Evolutionary conservation across 2,113 vertebrate genomes (phyloP), one percentile per base, ranked within the genome.

Genomic region (Vulpes ferrilata): DNA sequence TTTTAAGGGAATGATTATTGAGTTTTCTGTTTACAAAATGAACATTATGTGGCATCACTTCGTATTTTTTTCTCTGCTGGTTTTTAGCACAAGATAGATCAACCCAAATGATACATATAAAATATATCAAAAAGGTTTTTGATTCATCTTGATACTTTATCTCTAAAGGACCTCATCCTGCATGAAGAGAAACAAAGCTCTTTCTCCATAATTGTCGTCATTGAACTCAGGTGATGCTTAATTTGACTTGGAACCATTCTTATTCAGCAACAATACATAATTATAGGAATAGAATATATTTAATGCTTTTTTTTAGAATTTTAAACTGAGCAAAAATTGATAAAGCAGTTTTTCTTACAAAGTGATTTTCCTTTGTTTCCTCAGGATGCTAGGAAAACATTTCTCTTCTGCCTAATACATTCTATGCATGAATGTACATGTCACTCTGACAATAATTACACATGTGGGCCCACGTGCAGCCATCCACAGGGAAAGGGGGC

Each of bases 331-430:
- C 69, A 89, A 87, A 71, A 83, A 90, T 59, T 71, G 57, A 83
- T 84, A 83, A 76, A 87, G 69, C 25, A 12, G 51, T 64, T 89
- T 74, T 55, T 80, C 57, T 84, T 67, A 20, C 27, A 43, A 67
- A 79, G 30, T 43, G 27, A 83, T 74, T 94, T 91, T 74, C 20
- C 76, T 95, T 98, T 79, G 88, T 97, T 96, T 93, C 78, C 79
- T 65, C 48, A 13, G 87, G 59, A 71, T 11, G 22, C 74, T 80
- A 32, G 32, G 62, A 85, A 81, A 55, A 74, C 59, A 30, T 79
- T 82, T 92, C 74, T 88, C 51, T 86, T 71, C 78, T 86, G 19
- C 81, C 15, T 80, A 59, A 67, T 27, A 53, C 25, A 53, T 67
- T 69, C 78, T 92, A 32, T 87, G 19, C 67, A 57, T 96, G 88